Evolutionary conservation across 92 coral and sea anemone species (phyloP), one percentile per base, ranked within the genome.

Genomic region (Paramuricea clavata): DNA sequence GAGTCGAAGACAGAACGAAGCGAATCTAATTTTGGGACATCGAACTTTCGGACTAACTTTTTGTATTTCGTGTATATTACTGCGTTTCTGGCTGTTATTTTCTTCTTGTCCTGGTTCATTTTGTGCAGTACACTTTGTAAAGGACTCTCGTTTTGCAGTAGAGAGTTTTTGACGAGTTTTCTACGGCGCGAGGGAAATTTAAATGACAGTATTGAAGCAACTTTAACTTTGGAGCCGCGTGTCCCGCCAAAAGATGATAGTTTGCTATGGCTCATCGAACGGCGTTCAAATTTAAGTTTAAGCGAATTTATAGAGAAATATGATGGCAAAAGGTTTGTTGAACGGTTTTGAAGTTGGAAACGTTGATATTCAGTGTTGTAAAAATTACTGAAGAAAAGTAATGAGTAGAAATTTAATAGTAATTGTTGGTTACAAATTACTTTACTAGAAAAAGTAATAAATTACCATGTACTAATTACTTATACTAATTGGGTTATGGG

Each of bases 271-370:
- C 34, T 34, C 33, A 23, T 95, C 17, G 93, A 95, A 36, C 79
- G 95, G 64, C 94, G 94, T 21, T 89, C 92, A 26, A 80, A 91
- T 41, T 85, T 95, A 57, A 93, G 93, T 65, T 87, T 95, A 74
- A 90, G 64, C 21, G 98, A 95, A 65, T 95, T 95, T 79, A 78
- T 87, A 15, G 87, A 87, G 65, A 86, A 85, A 33, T 95, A 93
- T 75, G 98, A 95, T 64, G 95, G 93, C 22, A 93, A 91, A 74
- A 91, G 98, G 98, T 95, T 65, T 12, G 5, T 65, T 3, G 13
- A 13, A 27, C 28, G 39, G n/a, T 16, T 56, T 56, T 56, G n/a
- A 9, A 28, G 19, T 10, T 0, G 0, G 17, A 28, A 16, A 2
- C 3, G n/a, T 30, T 32, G 41, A 32, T 39, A 39, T 39, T 39